Conservation (phyloP, 2,797 vertebrate species). For the Emys orbicularis region DNA sequence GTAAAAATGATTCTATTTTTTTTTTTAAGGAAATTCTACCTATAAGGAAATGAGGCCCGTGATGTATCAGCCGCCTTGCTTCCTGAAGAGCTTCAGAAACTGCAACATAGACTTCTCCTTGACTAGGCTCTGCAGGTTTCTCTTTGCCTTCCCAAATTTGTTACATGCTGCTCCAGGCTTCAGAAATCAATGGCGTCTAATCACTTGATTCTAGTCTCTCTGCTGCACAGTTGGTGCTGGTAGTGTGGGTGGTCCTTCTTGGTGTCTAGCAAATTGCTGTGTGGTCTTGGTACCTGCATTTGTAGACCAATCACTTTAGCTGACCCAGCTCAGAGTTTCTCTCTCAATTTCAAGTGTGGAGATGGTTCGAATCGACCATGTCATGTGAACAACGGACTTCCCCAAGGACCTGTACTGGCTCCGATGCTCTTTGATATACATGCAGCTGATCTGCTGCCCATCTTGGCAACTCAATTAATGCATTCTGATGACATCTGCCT, state of each 20-base stretch:
- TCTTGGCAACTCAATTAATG: too few relatives aligned
- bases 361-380: too few relatives aligned
- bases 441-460: too few relatives aligned
- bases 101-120: not conserved
- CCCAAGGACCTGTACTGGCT: too few relatives aligned
- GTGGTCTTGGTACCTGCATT: not conserved
- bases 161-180: not conserved
- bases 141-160: not conserved
- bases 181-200: not conserved
- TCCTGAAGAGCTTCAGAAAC: not conserved
- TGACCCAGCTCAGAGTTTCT: not conserved
- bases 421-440: too few relatives aligned
- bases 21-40: not conserved
- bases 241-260: not conserved
- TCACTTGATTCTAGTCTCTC: not conserved
- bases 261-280: not conserved
- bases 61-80: not conserved
- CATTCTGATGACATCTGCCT: too few relatives aligned
- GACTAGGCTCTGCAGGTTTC: not conserved
- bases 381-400: too few relatives aligned
- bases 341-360: too few relatives aligned
- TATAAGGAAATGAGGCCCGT: not conserved
- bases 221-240: not conserved
- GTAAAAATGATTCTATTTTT: not conserved
- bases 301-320: not conserved